These are phyloP conservation scores for Murina feae DNA, from an alignment of 2,113 vertebrate species.

Conservation along the genomic window DNA sequence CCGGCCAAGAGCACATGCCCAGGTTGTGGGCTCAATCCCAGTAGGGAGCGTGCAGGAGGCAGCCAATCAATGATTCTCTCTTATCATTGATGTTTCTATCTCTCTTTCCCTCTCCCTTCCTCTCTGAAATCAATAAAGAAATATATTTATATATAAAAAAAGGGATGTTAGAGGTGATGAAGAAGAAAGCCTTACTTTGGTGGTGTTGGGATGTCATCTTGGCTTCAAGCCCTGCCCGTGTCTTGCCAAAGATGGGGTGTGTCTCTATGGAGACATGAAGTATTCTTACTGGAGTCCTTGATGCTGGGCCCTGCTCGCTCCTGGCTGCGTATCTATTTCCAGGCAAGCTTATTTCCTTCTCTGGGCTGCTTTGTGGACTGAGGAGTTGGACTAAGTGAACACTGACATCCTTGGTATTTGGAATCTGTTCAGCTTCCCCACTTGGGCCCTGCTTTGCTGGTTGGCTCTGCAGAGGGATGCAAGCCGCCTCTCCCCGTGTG, in stretches of 20 bases:
- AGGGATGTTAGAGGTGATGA: too few relatives aligned
- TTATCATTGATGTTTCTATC: too few relatives aligned
- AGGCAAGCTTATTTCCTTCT: slow-evolving; percentile 38
- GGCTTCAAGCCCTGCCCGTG: neutral
- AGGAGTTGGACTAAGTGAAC: neutral
- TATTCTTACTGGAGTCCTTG: neutral
- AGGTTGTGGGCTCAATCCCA: too few relatives aligned
- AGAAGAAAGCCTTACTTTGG: neutral
- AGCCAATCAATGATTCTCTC: too few relatives aligned
- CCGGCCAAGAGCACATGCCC: too few relatives aligned
- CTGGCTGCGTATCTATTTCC: neutral
- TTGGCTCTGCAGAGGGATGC: neutral
- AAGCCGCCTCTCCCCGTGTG: neutral
- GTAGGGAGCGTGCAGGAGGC: too few relatives aligned
- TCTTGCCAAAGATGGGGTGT: neutral
- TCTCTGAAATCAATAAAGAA: too few relatives aligned
- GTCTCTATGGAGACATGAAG: neutral
- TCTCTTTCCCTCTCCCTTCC: too few relatives aligned
- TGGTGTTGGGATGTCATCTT: neutral
- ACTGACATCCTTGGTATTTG: neutral
- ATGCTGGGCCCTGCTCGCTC: neutral
- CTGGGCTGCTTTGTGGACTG: neutral
- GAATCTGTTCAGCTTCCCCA: neutral
- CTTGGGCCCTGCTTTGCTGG: neutral
- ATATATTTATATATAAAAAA: too few relatives aligned